These are phyloP conservation scores for Sesamia inferens DNA, from an alignment of 2,888 invertebrate species.

Conservation along the genomic window DNA sequence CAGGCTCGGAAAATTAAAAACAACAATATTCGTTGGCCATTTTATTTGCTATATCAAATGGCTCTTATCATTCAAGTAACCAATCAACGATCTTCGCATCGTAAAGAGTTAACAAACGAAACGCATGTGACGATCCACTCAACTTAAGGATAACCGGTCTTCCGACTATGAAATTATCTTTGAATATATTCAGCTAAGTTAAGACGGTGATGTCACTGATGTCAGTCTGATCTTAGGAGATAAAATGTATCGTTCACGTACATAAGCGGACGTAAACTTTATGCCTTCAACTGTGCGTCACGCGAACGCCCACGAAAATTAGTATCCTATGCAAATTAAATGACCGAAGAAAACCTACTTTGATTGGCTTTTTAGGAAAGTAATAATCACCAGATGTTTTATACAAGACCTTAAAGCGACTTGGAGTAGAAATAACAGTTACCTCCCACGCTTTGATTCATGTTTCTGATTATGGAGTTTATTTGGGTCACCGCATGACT, in stretches of 20 bases:
- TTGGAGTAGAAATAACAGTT: constrained; percentile 56
- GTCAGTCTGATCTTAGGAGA: constrained; percentile 71
- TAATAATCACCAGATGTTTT: constrained; percentile 69
- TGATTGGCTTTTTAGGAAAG: constrained; percentile 66
- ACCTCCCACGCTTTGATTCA: constrained; percentile 59
- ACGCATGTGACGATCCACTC: constrained; percentile 44
- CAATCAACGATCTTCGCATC: constrained; percentile 10
- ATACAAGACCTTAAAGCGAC: constrained; percentile 63
- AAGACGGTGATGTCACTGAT: constrained; percentile 82
- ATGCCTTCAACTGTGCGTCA: constrained; percentile 75
- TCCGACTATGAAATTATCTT: constrained; percentile 61
- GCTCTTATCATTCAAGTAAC: constrained; percentile 25
- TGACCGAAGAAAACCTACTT: constrained; percentile 68
- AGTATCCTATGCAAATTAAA: constrained; percentile 71
- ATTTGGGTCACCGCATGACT: constrained; percentile 58
- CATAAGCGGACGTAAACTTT: constrained; percentile 70
- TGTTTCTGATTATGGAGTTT: constrained; percentile 45
- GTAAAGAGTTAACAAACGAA: constrained; percentile 31
- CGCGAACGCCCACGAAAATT: constrained; percentile 73
- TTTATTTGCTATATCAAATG: constrained; percentile 4
- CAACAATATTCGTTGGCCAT: constrained; percentile 5
- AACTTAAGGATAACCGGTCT: constrained; percentile 72
- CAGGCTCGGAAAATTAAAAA: constrained; percentile 10
- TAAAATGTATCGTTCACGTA: constrained; percentile 75
- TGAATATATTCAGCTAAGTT: constrained; percentile 79